Evolutionary conservation across 2,888 invertebrate genomes (phyloP).

Genomic region (Achlya flavicornis): DNA sequence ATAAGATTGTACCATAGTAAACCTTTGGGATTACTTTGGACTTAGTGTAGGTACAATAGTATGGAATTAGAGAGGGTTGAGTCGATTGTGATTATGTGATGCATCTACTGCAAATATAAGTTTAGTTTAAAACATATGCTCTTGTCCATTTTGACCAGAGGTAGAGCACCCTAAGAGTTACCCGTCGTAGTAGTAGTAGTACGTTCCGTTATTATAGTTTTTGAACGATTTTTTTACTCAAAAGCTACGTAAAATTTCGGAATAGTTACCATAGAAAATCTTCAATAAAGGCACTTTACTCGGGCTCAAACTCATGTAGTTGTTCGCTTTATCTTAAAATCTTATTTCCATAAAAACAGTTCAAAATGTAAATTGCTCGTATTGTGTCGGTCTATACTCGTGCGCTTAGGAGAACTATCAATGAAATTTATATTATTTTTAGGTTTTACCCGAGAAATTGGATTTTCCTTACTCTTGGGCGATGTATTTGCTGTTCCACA

Average conservation of each 20-base stretch:
- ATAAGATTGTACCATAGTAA: background rate
- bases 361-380: background rate
- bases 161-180: no score
- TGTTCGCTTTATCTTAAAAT: no score
- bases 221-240: no score
- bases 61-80: background rate
- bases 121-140: no score
- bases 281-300: no score
- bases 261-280: no score
- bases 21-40: background rate
- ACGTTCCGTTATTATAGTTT: no score
- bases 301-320: no score
- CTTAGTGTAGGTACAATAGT: background rate
- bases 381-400: background rate
- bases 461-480: slow-evolving; percentile 85
- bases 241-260: no score
- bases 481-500: slow-evolving; percentile 89
- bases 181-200: no score
- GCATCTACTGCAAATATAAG: no score
- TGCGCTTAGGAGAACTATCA: background rate
- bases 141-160: no score
- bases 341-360: background rate
- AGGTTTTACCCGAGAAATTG: slow-evolving; percentile 72
- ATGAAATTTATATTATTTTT: slow-evolving; percentile 15
- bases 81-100: background rate